Evolutionary conservation across 1,140 invertebrate genomes (phyloP), one percentile per base, ranked within the genome.

Genomic region (Apis florea): DNA sequence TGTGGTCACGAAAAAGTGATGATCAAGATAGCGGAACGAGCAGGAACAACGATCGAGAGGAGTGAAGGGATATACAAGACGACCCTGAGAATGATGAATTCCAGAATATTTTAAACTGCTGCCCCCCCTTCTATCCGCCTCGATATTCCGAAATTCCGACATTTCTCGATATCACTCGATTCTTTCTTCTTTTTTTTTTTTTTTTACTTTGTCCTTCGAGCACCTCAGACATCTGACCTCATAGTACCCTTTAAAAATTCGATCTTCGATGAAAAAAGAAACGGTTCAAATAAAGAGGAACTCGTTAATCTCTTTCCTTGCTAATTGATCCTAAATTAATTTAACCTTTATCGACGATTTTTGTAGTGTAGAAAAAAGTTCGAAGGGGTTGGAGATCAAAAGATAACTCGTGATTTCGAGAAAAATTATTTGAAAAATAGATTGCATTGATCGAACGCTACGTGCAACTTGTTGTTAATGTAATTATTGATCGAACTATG

Each of bases 1-100:
- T 3, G 31, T 6, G 5, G 31, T 40, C 31, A 40, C 4, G 0
- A 40, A 40, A 40, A 40, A 40, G 31, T 3, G 58, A 68, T 24
- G 72, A 63, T 51, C 58, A 15, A 21, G 13, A 56, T 54, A 26
- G 61, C 24, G 26, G 17, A n/a, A 53, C 17, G 31, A 40, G 10
- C 31, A 40, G 63, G 19, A 64, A 64, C 63, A n/a, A 19, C 40
- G 72, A 51, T 58, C 64, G 75, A 56, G 40, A 10, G 26, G 53
- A 24, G 40, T 17, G 51, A 66, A 54, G 26, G 51, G 15, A 47
- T n/a, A 59, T 24, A 12, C 67, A 71, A 71, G 67, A 61, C 67
- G 76, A 4, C 76, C 47, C 67, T 61, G 76, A 61, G 47, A 59
- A 78, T 70, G 76, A 78, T 56, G 76, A 71, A 79, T 71, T 61